Evolutionary conservation across 2,113 vertebrate genomes (phyloP).

Genomic region (Anser brachyrhynchus): DNA sequence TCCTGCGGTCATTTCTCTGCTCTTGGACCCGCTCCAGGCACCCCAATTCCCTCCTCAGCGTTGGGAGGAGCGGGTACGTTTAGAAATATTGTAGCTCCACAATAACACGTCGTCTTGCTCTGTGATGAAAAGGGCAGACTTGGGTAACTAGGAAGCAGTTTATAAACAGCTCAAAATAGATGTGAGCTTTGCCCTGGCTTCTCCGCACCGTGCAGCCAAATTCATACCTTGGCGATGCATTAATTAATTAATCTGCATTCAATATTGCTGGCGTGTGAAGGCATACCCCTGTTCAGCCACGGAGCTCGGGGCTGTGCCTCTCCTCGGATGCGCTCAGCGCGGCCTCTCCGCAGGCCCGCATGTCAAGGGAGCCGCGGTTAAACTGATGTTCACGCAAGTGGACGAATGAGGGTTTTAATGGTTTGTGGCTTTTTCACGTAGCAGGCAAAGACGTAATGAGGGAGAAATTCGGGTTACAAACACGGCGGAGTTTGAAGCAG

Average conservation of each 20-base stretch:
- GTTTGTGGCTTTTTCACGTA: background rate
- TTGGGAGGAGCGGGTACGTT: conserved; percentile 8
- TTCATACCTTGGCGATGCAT: background rate
- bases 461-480: background rate
- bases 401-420: background rate
- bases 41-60: background rate
- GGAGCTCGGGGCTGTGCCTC: background rate
- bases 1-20: background rate
- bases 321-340: background rate
- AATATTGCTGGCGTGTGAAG: background rate
- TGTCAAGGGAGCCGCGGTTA: background rate
- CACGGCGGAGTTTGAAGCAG: background rate
- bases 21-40: background rate
- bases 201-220: background rate
- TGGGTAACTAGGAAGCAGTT: conserved; percentile 56
- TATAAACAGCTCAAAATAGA: conserved; percentile 70
- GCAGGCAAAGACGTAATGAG: background rate
- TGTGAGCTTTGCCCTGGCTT: background rate
- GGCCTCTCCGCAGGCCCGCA: background rate
- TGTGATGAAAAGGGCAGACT: conserved; percentile 21
- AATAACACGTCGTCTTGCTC: conserved; percentile 14
- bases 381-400: fast-evolving
- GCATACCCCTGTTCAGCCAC: background rate
- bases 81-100: background rate
- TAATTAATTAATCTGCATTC: conserved; percentile 9